phyloP scores from a whole-genome alignment of 2,113 vertebrate genomes.

The Asarcornis scutulata region DNA sequence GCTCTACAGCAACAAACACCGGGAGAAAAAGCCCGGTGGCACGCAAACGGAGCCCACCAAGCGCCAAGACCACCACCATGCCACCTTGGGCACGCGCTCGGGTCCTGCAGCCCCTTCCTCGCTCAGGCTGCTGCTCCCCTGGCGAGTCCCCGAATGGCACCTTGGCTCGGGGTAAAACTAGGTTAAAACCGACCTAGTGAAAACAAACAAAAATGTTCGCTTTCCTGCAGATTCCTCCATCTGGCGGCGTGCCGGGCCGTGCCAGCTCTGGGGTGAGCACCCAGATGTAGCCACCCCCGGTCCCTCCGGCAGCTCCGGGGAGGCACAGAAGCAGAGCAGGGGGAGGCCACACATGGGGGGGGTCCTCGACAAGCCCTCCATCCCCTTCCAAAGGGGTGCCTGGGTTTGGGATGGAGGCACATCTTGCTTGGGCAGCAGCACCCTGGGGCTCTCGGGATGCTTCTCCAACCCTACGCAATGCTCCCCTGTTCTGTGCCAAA shows the following conservation, averaged over 20 bases:
- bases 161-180: background rate
- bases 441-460: background rate
- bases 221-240: background rate
- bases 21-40: background rate
- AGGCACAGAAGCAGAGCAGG: background rate
- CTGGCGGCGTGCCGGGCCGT: background rate
- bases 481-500: background rate
- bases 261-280: slow-evolving; percentile 1
- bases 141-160: background rate
- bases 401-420: background rate
- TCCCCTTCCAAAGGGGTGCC: background rate
- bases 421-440: rapidly evolving
- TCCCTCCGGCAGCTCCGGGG: background rate
- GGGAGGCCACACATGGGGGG: background rate
- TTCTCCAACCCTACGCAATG: background rate
- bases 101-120: background rate
- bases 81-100: rapidly evolving
- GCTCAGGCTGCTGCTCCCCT: background rate
- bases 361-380: background rate
- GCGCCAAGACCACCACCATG: background rate
- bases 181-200: background rate
- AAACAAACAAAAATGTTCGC: background rate
- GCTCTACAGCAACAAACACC: background rate
- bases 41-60: background rate
- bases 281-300: slow-evolving; percentile 21